Evolutionary conservation across 2,888 invertebrate genomes (phyloP), one percentile per base, ranked within the genome.

Genomic region (Phengaris arion): DNA sequence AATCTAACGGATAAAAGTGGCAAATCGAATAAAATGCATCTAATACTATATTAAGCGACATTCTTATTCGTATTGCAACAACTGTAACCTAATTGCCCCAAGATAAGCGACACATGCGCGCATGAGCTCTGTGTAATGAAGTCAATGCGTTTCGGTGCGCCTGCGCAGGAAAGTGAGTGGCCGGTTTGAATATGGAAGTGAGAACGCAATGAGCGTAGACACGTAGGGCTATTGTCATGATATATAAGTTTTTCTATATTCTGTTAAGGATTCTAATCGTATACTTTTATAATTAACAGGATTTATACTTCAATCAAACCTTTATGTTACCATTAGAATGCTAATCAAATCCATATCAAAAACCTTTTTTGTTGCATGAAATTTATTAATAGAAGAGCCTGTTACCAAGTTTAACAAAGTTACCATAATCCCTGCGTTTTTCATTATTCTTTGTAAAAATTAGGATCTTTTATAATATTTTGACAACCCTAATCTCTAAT

Each of bases 131-230:
- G 80, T 81, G 81, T 87, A 87, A 88, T 87, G 85, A 87, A 87
- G 85, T 86, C 85, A 85, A 86, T 87, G 86, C 83, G 80, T 87
- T 86, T 84, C 86, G 80, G 83, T 84, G 84, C 86, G 88, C 85
- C 82, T 82, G 81, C 87, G 85, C 84, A 87, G 85, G 89, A 90
- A 89, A 91, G 90, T 88, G 88, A 91, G 87, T 88, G 87, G 89
- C 82, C 83, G 81, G 83, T 83, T 86, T 86, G 85, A 85, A 89
- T 90, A 89, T 88, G 88, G 89, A 85, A 85, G 84, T 84, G 85
- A 85, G 86, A 87, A 86, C 83, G 86, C 83, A 80, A 81, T 78
- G 46, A 76, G 79, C 79, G 72, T 22, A 22, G 22, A 77, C 64
- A 46, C 22, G 59, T 79, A 81, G 81, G 82, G 81, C 54, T 80